Evolutionary conservation across 2,113 vertebrate species (phyloP), one percentile per base, ranked within the genome.

Genomic region (Rhodinocichla rosea): DNA sequence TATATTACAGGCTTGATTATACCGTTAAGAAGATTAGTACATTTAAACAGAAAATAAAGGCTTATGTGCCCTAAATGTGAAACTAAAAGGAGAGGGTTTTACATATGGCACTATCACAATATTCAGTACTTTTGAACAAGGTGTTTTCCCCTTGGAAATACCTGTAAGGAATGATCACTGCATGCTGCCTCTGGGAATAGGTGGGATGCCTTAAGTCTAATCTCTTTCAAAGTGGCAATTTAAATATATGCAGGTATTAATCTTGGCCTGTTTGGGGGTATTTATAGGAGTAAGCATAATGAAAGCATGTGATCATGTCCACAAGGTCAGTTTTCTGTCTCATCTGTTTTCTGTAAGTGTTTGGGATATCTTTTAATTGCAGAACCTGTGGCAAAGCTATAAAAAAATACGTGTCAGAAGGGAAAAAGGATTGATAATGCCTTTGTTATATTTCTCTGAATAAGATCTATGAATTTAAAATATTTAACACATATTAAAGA

Each of bases 21-120:
- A 71, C 70, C 0, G 8, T 95, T 97, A 97, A 97, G 97, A 95
- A 95, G 97, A 97, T 97, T 95, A 97, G 68, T 84, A 60, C 62
- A 52, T 96, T 97, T 94, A 84, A 94, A 90, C 28, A 80, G 91
- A 96, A 94, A 93, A 83, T 74, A 94, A 94, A 77, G 59, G 90
- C 92, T 95, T 84, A 83, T 87, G 85, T 95, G 91, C 65, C 89
- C 91, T 90, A 95, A 95, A 94, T 95, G 71, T 85, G 79, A 95
- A 92, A 75, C 32, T 39, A 40, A 73, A 92, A 87, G 27, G 30
- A 53, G 33, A 86, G 19, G 37, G 20, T 7, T 95, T 95, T 57
- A 49, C 64, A 23, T 50, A 18, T 50, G 70, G 18, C 57, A 60
- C 30, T 71, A 62, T 62, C 44, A 62, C 44, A 94, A 35, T 67